Evolutionary conservation across 2,113 vertebrate species (phyloP), one percentile per base, ranked within the genome.

Genomic region (Smithornis capensis): DNA sequence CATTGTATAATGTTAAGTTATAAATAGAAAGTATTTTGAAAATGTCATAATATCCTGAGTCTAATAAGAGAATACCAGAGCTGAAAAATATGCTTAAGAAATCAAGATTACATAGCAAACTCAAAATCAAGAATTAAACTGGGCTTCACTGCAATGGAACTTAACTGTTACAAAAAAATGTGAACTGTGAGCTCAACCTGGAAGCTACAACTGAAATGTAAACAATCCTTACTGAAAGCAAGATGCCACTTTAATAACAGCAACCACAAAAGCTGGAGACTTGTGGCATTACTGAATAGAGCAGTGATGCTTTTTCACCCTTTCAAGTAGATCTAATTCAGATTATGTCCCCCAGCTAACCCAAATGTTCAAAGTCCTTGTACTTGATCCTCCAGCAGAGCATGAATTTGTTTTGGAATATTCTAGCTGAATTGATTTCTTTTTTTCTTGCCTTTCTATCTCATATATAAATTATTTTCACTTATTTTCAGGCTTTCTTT

Each of bases 11-110:
- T 92, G 87, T 92, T 93, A 90, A 73, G 53, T 57, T 94, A 95
- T 90, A 95, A 96, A 96, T 79, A 94, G 91, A 87, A 96, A 91
- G 22, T 60, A 79, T 87, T 94, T 79, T 91, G 76, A 86, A 97
- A 92, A 95, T 93, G 83, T 85, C 92, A 75, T 88, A 84, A 95
- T 69, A 95, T 95, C 38, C 63, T 71, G 73, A 89, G 31, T 84
- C 63, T 83, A 94, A 68, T 70, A 96, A 95, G 45, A 78, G 83
- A 96, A 92, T 62, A 90, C 23, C 18, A 91, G 59, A 92, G 42
- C 63, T 85, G 53, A 37, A 89, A 94, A 97, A 94, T 90, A 90
- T 19, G 67, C 73, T 94, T 94, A 83, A 82, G 78, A 94, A 94
- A 91, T 85, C 57, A 52, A 80, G 65, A 77, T 96, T 96, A 92